phyloP scores from a whole-genome alignment of 2,797 vertebrate species.

The Salarias fasciatus region DNA sequence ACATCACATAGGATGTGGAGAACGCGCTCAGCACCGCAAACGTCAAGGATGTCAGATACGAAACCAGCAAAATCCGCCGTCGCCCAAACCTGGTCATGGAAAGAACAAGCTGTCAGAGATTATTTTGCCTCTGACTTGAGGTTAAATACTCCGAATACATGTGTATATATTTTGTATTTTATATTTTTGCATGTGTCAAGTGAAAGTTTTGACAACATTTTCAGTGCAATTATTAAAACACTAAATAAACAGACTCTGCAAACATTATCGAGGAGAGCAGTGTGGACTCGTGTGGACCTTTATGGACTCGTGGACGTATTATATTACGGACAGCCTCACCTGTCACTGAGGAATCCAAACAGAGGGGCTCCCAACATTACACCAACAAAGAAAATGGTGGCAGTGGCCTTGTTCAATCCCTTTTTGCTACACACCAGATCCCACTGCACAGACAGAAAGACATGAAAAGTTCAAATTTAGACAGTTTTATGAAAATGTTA shows the following conservation, averaged over 20 bases:
- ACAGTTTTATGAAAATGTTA: too few relatives aligned
- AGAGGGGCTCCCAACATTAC: conserved; percentile 81
- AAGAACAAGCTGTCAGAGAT: not conserved
- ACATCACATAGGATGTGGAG: conserved; percentile 70
- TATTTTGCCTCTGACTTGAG: not conserved
- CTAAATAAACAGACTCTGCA: too few relatives aligned
- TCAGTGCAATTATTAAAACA: too few relatives aligned
- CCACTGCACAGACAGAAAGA: conserved; percentile 69
- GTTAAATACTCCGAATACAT: not conserved
- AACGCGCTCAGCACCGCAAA: conserved; percentile 73
- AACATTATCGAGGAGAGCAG: too few relatives aligned
- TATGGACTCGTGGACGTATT: too few relatives aligned
- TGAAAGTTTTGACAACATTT: too few relatives aligned
- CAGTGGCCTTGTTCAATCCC: conserved; percentile 77
- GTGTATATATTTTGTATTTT: not conserved
- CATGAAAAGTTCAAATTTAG: not conserved
- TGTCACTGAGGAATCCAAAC: conserved; percentile 82
- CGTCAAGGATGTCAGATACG: conserved; percentile 55
- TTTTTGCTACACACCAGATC: conserved; percentile 82
- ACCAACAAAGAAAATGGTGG: conserved; percentile 81
- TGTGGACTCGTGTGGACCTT: too few relatives aligned
- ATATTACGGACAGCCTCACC: conserved; percentile 48
- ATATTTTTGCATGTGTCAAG: too few relatives aligned
- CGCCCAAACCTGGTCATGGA: conserved; percentile 66
- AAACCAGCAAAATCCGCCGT: conserved; percentile 59